Evolutionary conservation across 2,797 vertebrate species (phyloP).

Genomic region (Tarsius wallacei): DNA sequence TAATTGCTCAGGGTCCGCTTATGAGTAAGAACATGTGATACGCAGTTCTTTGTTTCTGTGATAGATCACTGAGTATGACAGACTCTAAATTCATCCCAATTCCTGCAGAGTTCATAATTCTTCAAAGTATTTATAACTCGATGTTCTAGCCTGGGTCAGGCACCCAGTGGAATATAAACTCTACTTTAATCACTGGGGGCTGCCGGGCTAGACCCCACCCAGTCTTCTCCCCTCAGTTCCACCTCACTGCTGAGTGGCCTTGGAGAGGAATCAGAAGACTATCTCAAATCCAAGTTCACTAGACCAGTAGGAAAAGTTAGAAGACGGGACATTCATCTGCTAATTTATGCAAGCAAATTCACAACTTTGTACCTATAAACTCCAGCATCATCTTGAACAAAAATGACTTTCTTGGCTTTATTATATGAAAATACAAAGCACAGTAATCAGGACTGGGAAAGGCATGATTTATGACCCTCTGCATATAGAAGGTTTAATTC

Average conservation of each 20-base stretch:
- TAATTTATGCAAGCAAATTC: neutral
- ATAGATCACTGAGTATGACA: too few species aligned
- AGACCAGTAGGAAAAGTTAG: neutral
- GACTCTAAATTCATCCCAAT: too few species aligned
- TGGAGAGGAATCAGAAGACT: neutral
- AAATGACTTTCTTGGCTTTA: slow-evolving; percentile 66
- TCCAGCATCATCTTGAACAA: slow-evolving; percentile 50
- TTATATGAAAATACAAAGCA: slow-evolving; percentile 61
- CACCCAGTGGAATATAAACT: neutral
- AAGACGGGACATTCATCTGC: neutral
- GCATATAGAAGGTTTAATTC: slow-evolving; percentile 74
- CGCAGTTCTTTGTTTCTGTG: too few species aligned
- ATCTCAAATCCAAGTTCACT: neutral
- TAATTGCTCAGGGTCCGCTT: too few species aligned
- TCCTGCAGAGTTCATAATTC: too few species aligned
- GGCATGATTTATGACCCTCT: slow-evolving; percentile 74
- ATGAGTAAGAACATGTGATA: too few species aligned
- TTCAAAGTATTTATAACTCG: neutral
- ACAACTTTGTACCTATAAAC: neutral
- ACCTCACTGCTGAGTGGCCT: neutral
- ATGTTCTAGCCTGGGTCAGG: neutral
- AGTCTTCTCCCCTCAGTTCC: accelerated
- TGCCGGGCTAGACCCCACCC: accelerated
- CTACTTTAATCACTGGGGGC: neutral
- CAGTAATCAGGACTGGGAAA: slow-evolving; percentile 52